Evolutionary conservation across 1,140 invertebrate species (phyloP), one percentile per base, ranked within the genome.

Genomic region (Aricia agestis): DNA sequence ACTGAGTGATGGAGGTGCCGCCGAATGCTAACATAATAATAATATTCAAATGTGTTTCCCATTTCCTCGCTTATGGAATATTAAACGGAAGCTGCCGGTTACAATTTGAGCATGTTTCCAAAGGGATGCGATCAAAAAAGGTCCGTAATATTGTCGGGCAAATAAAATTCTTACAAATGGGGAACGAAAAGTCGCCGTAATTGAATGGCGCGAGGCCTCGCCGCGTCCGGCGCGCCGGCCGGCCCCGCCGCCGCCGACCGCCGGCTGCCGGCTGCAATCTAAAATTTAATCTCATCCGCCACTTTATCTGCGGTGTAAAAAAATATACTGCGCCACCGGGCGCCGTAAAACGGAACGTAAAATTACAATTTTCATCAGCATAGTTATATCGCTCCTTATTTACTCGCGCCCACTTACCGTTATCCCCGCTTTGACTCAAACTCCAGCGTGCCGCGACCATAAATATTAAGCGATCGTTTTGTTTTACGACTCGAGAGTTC

Each of bases 161-260:
- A 52, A 52, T 52, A 52, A 52, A 52, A 52, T 52, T 52, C 45
- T 52, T 52, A 52, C 45, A 52, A 52, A 52, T 52, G 45, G 45
- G 11, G 11, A 52, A 15, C 13, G 45, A 52, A 52, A 52, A 52
- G 45, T 1, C 45, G 45, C 45, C 10, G 45, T 52, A 52, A 52
- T 52, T 52, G 45, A 52, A 52, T 52, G 9, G 45, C 45, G 45
- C 45, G 45, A 10, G 11, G 11, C 25, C 25, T 25, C 25, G 45
- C 9, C 13, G 36, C 36, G 36, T 52, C 45, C 45, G 36, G 36
- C 45, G 45, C 45, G 45, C 45, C 45, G 45, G 45, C 45, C 45
- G 45, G 45, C 13, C 11, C 13, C 45, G 45, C 45, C 45, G 13
- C 9, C 36, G 36, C 1, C 36, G 36, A 7, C 36, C 36, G 36